Conservation (phyloP, 2,888 invertebrate species). For the Hyposoter dolosus region DNA sequence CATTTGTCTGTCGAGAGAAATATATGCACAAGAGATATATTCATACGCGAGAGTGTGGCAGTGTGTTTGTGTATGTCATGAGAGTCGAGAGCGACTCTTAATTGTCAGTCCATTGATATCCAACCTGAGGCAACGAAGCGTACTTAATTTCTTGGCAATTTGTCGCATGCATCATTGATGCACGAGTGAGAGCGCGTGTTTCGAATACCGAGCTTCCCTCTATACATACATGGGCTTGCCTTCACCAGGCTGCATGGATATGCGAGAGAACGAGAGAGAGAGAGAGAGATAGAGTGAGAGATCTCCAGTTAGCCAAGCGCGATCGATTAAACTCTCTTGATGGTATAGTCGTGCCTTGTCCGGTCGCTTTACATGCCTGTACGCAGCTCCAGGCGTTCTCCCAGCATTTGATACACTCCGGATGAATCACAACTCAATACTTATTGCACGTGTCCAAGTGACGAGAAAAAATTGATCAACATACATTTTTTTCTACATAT, state of each 20-base stretch:
- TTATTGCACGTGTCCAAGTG: neutral
- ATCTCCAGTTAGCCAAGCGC: conserved; percentile 47
- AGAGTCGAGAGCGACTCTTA: conserved; percentile 70
- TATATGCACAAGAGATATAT: neutral
- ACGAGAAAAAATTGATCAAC: neutral
- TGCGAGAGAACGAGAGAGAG: conserved; percentile 21
- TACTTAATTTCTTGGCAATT: conserved; percentile 68
- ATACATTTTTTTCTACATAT: neutral
- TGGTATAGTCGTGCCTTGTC: conserved; percentile 42
- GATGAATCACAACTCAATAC: conserved; percentile 8
- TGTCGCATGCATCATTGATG: conserved; percentile 61
- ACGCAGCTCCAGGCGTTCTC: conserved; percentile 36
- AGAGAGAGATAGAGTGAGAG: conserved; percentile 41
- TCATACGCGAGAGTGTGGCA: neutral
- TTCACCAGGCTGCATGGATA: neutral
- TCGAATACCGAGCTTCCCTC: neutral
- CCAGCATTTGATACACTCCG: conserved; percentile 58
- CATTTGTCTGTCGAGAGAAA: conserved; percentile 11
- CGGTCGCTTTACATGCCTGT: conserved; percentile 59
- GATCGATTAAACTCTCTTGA: conserved; percentile 65
- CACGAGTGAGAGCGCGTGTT: conserved; percentile 18
- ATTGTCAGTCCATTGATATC: conserved; percentile 70
- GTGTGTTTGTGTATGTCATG: conserved; percentile 19
- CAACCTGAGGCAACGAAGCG: conserved; percentile 66
- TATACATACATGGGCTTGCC: neutral